These are phyloP conservation scores for Monomorium pharaonis DNA, from an alignment of 1,140 invertebrate species.

Conservation along the genomic window DNA sequence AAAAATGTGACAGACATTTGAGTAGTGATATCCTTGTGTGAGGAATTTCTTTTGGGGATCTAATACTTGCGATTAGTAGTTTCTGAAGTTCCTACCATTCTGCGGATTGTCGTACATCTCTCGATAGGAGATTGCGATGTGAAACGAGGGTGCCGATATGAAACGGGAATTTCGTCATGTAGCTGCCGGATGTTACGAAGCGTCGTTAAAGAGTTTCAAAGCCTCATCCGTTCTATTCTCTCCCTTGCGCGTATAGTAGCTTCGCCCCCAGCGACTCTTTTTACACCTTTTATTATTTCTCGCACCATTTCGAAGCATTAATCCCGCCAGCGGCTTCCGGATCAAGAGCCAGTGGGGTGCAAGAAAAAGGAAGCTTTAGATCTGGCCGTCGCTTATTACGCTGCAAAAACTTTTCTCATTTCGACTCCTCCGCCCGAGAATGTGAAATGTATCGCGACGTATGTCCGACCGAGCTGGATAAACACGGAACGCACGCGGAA, in stretches of 20 bases:
- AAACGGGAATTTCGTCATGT: constrained; percentile 41
- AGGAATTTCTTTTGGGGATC: not conserved
- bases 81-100: not conserved
- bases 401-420: constrained; percentile 81
- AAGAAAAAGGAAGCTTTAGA: constrained; percentile 39
- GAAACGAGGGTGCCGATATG: constrained; percentile 16
- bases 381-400: constrained; percentile 75
- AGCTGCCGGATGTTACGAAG: constrained; percentile 17
- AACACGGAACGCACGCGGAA: constrained; percentile 4
- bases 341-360: constrained; percentile 21
- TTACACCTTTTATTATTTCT: constrained; percentile 59
- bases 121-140: not conserved
- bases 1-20: not conserved
- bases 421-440: constrained; percentile 57
- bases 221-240: not conserved
- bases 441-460: constrained; percentile 69
- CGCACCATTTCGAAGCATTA: constrained; percentile 59
- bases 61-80: not conserved
- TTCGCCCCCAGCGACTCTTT: not conserved
- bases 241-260: no score
- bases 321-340: constrained; percentile 59
- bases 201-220: constrained; percentile 50
- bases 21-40: not conserved
- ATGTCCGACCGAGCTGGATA: constrained; percentile 38
- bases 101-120: not conserved